These are phyloP conservation scores for Macrostomum lignano DNA, from an alignment of 1,140 invertebrate species.

Conservation along the genomic window DNA sequence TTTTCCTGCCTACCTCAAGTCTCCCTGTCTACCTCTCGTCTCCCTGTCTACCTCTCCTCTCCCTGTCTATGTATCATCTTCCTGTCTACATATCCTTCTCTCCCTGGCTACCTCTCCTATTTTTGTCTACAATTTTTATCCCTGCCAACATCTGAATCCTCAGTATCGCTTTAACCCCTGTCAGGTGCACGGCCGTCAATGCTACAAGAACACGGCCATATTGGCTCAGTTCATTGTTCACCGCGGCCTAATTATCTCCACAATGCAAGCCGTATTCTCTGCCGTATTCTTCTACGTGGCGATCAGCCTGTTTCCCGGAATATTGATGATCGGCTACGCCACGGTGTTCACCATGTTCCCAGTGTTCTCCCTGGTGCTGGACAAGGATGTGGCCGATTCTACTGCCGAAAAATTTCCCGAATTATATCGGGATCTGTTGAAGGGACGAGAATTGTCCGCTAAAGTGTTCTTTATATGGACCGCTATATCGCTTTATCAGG, in stretches of 20 bases:
- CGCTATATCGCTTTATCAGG: constrained; percentile 91
- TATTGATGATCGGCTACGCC: constrained; percentile 77
- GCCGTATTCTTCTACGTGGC: constrained; percentile 94
- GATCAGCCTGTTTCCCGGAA: constrained; percentile 80
- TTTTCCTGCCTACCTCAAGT: too few relatives aligned
- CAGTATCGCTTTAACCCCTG: too few relatives aligned
- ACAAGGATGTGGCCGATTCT: constrained; percentile 71
- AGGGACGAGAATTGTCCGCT: constrained; percentile 41
- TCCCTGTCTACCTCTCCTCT: too few relatives aligned
- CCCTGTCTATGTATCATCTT: too few relatives aligned
- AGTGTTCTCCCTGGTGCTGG: constrained; percentile 66
- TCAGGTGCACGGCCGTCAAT: constrained; percentile 17
- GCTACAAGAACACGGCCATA: constrained; percentile 75
- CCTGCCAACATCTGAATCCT: too few relatives aligned
- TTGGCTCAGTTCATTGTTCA: constrained; percentile 95
- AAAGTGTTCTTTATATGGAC: constrained; percentile 99
- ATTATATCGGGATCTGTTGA: constrained; percentile 80
- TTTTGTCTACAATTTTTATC: too few relatives aligned
- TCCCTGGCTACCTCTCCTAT: too few relatives aligned
- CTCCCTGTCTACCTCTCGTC: too few relatives aligned
- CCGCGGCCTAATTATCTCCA: constrained; percentile 82
- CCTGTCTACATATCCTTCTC: too few relatives aligned
- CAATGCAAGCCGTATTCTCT: constrained; percentile 93
- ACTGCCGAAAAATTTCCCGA: constrained; percentile 81
- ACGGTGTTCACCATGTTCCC: constrained; percentile 96